phyloP scores from a whole-genome alignment of 2,888 invertebrate species.

The Hyposoter dolosus region DNA sequence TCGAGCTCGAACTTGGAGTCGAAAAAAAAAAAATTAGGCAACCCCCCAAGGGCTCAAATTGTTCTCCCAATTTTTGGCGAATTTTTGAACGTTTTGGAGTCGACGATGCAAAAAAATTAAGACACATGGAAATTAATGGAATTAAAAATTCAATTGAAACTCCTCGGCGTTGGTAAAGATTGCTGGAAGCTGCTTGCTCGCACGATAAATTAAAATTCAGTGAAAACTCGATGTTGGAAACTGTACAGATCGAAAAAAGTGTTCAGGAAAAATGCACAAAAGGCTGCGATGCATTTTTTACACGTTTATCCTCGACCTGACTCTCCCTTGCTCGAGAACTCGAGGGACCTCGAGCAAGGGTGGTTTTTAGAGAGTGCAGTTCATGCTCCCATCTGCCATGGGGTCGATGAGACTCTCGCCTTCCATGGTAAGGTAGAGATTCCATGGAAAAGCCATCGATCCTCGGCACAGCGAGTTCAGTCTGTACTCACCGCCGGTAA shows the following conservation, averaged over 20 bases:
- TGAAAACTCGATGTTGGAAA: too few relatives aligned
- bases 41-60: background rate
- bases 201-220: too few relatives aligned
- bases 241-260: too few relatives aligned
- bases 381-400: slow-evolving; percentile 14
- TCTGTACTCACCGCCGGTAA: background rate
- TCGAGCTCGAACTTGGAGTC: background rate
- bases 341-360: background rate
- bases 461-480: slow-evolving; percentile 26
- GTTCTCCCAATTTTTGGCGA: background rate
- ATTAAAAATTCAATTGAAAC: background rate
- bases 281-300: too few relatives aligned
- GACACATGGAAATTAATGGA: background rate
- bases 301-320: too few relatives aligned
- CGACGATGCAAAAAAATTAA: background rate
- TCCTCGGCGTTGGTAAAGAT: background rate
- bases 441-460: background rate
- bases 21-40: background rate
- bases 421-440: slow-evolving; percentile 20
- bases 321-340: too few relatives aligned
- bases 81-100: background rate
- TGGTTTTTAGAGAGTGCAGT: slow-evolving; percentile 3
- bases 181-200: background rate
- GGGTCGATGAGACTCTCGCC: background rate
- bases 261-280: too few relatives aligned